phyloP scores from a whole-genome alignment of 2,797 vertebrate species.

The Erethizon dorsatum region DNA sequence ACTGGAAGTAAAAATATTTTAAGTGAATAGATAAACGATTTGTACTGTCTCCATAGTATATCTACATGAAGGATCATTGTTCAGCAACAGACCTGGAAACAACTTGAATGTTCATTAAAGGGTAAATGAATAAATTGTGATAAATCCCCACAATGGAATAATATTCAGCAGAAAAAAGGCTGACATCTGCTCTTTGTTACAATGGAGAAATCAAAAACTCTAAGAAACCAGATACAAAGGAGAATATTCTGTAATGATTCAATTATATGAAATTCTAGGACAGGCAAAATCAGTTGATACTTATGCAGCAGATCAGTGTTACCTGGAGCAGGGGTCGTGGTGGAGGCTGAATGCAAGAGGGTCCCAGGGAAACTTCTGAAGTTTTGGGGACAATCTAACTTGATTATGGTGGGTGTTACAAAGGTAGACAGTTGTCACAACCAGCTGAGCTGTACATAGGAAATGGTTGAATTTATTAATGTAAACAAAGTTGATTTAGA shows the following conservation, averaged over 20 bases:
- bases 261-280: not conserved
- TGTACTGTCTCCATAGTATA: not conserved
- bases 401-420: not conserved
- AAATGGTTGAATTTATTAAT: not conserved
- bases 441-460: too few species aligned
- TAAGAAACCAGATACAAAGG: not conserved
- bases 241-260: not conserved
- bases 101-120: not conserved
- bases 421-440: not conserved
- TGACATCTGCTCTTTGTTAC: not conserved
- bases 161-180: not conserved
- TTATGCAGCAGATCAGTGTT: not conserved
- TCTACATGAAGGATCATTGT: not conserved
- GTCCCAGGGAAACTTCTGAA: not conserved
- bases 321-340: fast-evolving
- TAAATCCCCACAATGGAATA: not conserved
- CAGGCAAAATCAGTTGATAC: not conserved
- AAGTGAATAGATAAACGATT: not conserved
- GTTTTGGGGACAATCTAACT: not conserved
- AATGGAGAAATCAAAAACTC: not conserved
- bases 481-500: not conserved
- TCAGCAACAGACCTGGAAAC: not conserved
- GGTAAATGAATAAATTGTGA: not conserved
- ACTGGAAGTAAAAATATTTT: conserved; percentile 13
- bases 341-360: not conserved